Evolutionary conservation across 2,888 invertebrate genomes (phyloP).

Genomic region (Pheosia gnoma): DNA sequence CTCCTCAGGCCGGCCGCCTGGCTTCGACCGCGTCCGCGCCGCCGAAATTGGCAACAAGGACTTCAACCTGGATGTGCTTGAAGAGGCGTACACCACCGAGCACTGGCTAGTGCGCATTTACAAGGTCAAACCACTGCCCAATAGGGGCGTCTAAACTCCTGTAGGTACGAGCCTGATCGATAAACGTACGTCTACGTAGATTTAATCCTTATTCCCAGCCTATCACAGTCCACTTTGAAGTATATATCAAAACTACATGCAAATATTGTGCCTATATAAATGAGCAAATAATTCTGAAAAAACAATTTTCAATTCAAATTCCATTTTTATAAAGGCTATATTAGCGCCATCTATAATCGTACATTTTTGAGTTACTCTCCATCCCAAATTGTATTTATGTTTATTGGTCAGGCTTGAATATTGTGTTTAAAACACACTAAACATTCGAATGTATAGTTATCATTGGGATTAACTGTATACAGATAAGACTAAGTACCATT

Average conservation of each 20-base stretch:
- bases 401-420: conserved; percentile 13
- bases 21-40: conserved; percentile 97
- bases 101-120: conserved; percentile 99
- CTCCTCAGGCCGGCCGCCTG: conserved; percentile 91
- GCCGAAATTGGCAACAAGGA: conserved; percentile 99
- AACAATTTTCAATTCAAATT: too few species aligned
- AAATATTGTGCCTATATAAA: too few species aligned
- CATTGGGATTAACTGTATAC: not conserved
- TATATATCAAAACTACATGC: too few species aligned
- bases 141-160: conserved; percentile 88
- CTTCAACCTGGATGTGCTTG: conserved; percentile 98
- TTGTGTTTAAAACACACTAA: conserved; percentile 7
- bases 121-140: conserved; percentile 97
- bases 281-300: too few species aligned
- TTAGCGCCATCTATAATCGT: too few species aligned
- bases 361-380: too few species aligned
- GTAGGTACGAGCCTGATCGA: conserved; percentile 10
- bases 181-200: conserved; percentile 13
- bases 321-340: too few species aligned
- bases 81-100: conserved; percentile 99
- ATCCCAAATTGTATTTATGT: conserved; percentile 11
- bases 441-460: conserved; percentile 9
- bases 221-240: not conserved
- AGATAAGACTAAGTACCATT: conserved; percentile 2
- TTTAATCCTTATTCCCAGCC: not conserved